Evolutionary conservation across 1,140 invertebrate genomes (phyloP).

Genomic region (Temnothorax longispinosus): DNA sequence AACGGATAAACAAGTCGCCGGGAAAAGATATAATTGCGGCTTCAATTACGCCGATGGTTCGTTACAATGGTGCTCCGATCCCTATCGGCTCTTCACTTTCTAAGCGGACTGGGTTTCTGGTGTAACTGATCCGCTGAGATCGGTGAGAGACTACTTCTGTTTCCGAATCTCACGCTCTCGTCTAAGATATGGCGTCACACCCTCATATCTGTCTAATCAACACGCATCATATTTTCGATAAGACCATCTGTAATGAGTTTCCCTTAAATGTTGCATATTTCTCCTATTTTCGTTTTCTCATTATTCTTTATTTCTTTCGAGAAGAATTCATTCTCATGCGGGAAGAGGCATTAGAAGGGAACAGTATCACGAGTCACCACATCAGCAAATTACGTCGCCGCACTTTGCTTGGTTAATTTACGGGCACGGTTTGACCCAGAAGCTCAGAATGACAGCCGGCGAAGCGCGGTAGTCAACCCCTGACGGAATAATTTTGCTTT

Average conservation of each 20-base stretch:
- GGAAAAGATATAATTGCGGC: constrained; percentile 57
- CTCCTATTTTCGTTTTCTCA: constrained; percentile 4
- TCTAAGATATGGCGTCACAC: constrained; percentile 41
- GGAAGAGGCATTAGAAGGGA: not conserved
- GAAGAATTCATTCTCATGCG: not conserved
- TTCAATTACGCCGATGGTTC: constrained; percentile 63
- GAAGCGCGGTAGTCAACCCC: constrained; percentile 36
- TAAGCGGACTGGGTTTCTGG: constrained; percentile 61
- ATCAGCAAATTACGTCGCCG: constrained; percentile 6
- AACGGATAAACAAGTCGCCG: constrained; percentile 37
- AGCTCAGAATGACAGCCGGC: constrained; percentile 49
- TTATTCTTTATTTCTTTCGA: too few species aligned
- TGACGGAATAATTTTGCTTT: constrained; percentile 72
- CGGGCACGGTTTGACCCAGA: constrained; percentile 41
- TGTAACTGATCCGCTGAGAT: constrained; percentile 61
- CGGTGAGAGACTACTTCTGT: constrained; percentile 37
- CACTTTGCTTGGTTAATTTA: constrained; percentile 29
- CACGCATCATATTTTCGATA: constrained; percentile 1
- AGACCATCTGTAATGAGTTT: not conserved
- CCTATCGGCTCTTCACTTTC: constrained; percentile 65
- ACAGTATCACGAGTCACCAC: not conserved
- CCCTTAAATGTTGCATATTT: not conserved
- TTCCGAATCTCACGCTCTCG: constrained; percentile 70
- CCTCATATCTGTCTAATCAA: constrained; percentile 50
- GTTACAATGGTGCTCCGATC: constrained; percentile 61